Base-by-base conservation (phyloP, 2,113 vertebrate genomes). In the Hyla sarda region DNA sequence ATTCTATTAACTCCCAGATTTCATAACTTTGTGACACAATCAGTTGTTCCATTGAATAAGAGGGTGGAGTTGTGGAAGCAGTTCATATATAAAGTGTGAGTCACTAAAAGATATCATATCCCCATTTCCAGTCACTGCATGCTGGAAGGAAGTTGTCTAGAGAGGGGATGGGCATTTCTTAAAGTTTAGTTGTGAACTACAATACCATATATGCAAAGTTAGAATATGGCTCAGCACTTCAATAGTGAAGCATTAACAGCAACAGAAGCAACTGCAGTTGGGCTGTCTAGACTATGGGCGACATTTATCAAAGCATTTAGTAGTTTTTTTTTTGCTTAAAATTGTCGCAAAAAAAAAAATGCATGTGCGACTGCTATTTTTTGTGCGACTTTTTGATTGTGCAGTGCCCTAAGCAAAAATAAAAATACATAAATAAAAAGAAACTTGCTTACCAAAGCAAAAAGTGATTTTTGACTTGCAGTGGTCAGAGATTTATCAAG, bases 111-210 rank as follows among this genome's bases (percentile, higher is more conserved):
- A 72, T 45, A n/a, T 72, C 76, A 71, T 25, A 72, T 79, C 76
- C 84, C 78, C 84, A 60, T 60, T 86, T 54, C 75, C 65, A 80
- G 84, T 71, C 65, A 86, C 45, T 72, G 83, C 75, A 69, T 54
- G 32, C 48, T 41, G 54, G 32, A 83, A 71, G 52, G 52, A 71
- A 73, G 45, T 73, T 12, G 19, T 8, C 11, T 34, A 54, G 11
- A 32, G 30, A 13, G 11, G 50, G 30, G 21, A 79, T 54, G 2
- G 74, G 74, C 19, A 9, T 25, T 41, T 25, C 23, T 25, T 28
- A 1, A 1, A 23, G 32, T 21, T 32, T 23, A 45, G 21, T 6
- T 14, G 37, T n/a, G 5, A 25, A 9, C 21, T 74, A 47, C 12
- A 41, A 58, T 34, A 56, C 30, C 48, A 30, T 21, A 5, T 25